phyloP scores from a whole-genome alignment of 2,113 vertebrate species.

The Meles meles region DNA sequence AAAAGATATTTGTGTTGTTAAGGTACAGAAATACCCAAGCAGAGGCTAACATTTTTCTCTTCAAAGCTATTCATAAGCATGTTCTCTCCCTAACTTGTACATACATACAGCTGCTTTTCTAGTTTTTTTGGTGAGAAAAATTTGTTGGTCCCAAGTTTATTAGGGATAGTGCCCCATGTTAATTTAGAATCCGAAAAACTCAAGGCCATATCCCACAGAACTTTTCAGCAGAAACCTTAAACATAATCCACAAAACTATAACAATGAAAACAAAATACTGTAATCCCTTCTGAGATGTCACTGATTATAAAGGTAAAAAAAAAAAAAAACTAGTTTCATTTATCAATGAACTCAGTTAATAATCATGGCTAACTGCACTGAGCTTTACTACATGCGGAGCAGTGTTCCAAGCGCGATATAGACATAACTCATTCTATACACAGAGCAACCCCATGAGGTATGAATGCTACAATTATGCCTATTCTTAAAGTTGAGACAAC shows the following conservation, averaged over 20 bases:
- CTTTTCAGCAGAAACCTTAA: background rate
- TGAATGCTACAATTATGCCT: background rate
- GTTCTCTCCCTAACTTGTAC: background rate
- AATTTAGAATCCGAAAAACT: background rate
- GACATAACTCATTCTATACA: background rate
- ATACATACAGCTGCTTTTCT: background rate
- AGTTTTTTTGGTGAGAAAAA: background rate
- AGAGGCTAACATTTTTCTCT: background rate
- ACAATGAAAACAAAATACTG: background rate
- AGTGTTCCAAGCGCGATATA: background rate
- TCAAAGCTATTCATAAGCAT: background rate
- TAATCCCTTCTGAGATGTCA: background rate
- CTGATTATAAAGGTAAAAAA: background rate
- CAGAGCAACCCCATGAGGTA: background rate
- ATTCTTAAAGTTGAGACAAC: background rate
- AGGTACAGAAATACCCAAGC: background rate
- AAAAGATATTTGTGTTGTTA: background rate
- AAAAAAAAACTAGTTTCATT: background rate
- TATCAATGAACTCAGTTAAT: background rate
- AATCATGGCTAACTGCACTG: accelerated
- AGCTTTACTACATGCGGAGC: accelerated
- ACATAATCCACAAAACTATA: background rate
- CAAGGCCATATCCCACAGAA: background rate
- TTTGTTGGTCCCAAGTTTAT: background rate
- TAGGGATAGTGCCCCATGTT: background rate